Evolutionary conservation across 2,113 vertebrate genomes (phyloP).

Genomic region (Cyanistes caeruleus): DNA sequence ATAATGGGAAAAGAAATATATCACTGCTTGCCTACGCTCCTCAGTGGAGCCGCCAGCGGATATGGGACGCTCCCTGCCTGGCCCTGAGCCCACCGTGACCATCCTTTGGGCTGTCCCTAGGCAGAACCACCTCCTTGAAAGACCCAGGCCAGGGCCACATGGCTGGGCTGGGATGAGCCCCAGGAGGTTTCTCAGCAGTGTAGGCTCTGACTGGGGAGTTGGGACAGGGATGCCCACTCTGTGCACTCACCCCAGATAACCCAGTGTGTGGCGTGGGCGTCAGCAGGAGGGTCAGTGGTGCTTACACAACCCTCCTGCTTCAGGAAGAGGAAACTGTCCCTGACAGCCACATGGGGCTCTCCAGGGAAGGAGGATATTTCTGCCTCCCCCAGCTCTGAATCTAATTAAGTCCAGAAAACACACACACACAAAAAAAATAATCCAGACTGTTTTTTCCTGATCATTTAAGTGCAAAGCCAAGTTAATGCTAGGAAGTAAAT

Average conservation of each 20-base stretch:
- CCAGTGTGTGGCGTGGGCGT: accelerated
- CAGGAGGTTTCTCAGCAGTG: background rate
- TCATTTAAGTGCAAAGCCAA: slow-evolving; percentile 21
- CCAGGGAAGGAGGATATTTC: slow-evolving; percentile 13
- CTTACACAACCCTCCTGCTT: slow-evolving; percentile 21
- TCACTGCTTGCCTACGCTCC: slow-evolving; percentile 9
- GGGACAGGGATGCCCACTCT: background rate
- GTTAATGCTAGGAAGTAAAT: background rate
- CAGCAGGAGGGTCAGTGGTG: background rate
- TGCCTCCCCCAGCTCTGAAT: slow-evolving; percentile 10
- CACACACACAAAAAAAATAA: background rate
- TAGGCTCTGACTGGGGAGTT: background rate
- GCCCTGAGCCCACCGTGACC: accelerated
- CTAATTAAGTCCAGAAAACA: slow-evolving; percentile 40
- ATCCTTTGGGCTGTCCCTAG: background rate
- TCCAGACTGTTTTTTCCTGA: background rate
- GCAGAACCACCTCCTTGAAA: background rate
- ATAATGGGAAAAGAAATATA: slow-evolving; percentile 50
- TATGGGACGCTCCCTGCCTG: background rate
- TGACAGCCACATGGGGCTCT: background rate
- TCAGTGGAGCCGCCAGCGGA: background rate
- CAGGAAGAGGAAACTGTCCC: slow-evolving; percentile 28
- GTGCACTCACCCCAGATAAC: background rate
- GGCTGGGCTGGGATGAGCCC: background rate
- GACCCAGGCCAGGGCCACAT: background rate